phyloP scores from a whole-genome alignment of 2,797 vertebrate genomes.

The Betta splendens region DNA sequence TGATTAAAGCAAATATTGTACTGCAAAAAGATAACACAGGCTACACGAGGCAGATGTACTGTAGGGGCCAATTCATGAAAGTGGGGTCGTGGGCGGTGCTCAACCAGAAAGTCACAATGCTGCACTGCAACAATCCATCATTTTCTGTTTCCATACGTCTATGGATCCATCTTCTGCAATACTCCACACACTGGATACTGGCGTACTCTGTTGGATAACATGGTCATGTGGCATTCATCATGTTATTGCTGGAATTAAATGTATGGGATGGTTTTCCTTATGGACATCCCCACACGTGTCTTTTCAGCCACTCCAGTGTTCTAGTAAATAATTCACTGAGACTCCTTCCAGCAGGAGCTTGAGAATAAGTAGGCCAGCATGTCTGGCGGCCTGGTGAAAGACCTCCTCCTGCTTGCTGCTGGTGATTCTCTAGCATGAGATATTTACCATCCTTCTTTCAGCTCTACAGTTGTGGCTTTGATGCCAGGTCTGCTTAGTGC shows the following conservation, averaged over 20 bases:
- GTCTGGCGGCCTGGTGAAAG: conserved; percentile 46
- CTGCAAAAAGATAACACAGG: neutral
- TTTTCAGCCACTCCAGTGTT: conserved; percentile 53
- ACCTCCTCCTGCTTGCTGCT: conserved; percentile 27
- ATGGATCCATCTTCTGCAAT: too few relatives aligned
- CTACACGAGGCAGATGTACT: conserved; percentile 9
- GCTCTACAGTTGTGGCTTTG: conserved; percentile 25
- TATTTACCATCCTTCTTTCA: conserved; percentile 33
- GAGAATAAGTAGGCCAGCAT: conserved; percentile 66
- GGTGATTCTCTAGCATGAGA: conserved; percentile 27
- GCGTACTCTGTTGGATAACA: conserved; percentile 41
- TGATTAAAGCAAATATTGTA: neutral
- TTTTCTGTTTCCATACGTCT: conserved; percentile 35
- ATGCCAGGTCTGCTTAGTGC: conserved; percentile 36
- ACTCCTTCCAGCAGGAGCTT: conserved; percentile 34
- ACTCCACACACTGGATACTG: conserved; percentile 25
- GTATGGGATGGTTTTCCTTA: conserved; percentile 48
- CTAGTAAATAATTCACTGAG: conserved; percentile 65
- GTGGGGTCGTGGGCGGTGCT: conserved; percentile 32
- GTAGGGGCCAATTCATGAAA: conserved; percentile 8
- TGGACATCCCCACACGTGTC: conserved; percentile 39
- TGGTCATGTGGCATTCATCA: conserved; percentile 27
- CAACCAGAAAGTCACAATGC: conserved; percentile 11
- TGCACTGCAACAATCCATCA: conserved; percentile 45
- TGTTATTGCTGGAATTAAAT: conserved; percentile 43